These are phyloP conservation scores for Pipistrellus nathusii DNA, from an alignment of 2,797 vertebrate genomes.

Conservation along the genomic window DNA sequence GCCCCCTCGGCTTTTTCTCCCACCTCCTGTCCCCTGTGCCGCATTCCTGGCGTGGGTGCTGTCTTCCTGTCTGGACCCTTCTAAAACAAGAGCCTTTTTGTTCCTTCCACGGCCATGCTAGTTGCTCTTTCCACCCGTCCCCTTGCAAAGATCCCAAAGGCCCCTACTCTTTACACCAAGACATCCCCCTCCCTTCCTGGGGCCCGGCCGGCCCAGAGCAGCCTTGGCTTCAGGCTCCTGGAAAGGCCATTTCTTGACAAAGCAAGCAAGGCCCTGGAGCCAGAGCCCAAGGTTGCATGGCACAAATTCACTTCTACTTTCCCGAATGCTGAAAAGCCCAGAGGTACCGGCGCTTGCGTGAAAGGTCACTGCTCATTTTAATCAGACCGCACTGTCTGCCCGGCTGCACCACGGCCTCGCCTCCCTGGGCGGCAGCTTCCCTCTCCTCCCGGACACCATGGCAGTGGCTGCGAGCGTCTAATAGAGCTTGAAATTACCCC, in stretches of 20 bases:
- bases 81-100: neutral
- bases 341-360: fast-evolving
- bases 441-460: slow-evolving; percentile 51
- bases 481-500: slow-evolving; percentile 78
- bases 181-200: neutral
- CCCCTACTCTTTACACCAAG: neutral
- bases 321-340: neutral
- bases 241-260: neutral
- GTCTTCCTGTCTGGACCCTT: neutral
- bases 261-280: neutral
- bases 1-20: neutral
- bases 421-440: slow-evolving; percentile 26
- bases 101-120: neutral
- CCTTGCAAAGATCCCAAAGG: neutral
- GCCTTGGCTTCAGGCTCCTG: neutral
- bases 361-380: slow-evolving; percentile 68
- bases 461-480: slow-evolving; percentile 62
- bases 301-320: neutral
- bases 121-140: neutral
- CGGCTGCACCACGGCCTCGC: slow-evolving; percentile 31
- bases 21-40: neutral
- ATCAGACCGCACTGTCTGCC: slow-evolving; percentile 24
- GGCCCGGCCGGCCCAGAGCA: neutral
- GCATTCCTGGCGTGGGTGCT: neutral
- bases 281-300: neutral